Percentiles rank a stretch among this genome's conserved stretches.
These are phyloP conservation scores for Sebastes jordani DNA, from an alignment of 2,797 vertebrate genomes.

Conservation along the genomic window DNA sequence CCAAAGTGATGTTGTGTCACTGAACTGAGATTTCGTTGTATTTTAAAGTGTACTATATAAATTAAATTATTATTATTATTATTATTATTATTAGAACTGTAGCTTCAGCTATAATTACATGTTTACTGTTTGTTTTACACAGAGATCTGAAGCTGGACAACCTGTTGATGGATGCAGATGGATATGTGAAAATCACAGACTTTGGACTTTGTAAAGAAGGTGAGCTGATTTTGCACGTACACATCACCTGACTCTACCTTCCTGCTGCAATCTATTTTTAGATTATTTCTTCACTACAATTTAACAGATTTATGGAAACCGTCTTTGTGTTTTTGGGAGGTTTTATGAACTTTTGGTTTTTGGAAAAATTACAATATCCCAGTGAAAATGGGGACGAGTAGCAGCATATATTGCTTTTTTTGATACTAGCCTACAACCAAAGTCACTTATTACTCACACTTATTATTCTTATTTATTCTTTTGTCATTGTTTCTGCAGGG, in stretches of 20 bases:
- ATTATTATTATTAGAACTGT: too few relatives aligned
- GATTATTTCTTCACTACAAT: background rate
- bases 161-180: slow-evolving; percentile 89
- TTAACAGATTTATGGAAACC: background rate
- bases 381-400: background rate
- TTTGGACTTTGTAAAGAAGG: slow-evolving; percentile 96
- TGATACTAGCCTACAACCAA: too few relatives aligned
- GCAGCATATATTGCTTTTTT: background rate
- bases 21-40: too few relatives aligned
- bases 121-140: slow-evolving; percentile 7
- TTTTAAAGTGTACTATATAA: too few relatives aligned
- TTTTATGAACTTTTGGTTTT: too few relatives aligned
- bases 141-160: slow-evolving; percentile 95
- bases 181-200: slow-evolving; percentile 92
- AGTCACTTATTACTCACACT: too few relatives aligned
- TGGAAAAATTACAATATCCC: too few relatives aligned
- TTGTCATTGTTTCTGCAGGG: slow-evolving; percentile 69
- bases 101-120: too few relatives aligned
- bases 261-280: background rate
- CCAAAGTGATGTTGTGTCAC: background rate
- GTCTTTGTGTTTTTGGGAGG: background rate
- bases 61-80: too few relatives aligned
- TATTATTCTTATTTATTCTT: too few relatives aligned
- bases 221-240: slow-evolving; percentile 36
- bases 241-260: background rate